phyloP scores from a whole-genome alignment of 2,797 vertebrate species.

The Clarias laeviceps region DNA sequence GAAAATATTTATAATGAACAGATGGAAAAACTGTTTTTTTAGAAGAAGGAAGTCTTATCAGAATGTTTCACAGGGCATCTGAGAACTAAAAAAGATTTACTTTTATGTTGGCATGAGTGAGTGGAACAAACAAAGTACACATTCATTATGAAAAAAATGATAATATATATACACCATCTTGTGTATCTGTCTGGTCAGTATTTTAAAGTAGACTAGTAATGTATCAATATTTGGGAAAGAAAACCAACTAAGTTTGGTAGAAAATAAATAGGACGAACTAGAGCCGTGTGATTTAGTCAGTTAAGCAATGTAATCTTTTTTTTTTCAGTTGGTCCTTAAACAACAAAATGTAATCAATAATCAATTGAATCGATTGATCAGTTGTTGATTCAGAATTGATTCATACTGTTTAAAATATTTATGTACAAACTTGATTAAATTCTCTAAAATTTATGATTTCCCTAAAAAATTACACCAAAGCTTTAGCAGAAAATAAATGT shows the following conservation, averaged over 20 bases:
- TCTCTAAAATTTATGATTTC: too few relatives aligned
- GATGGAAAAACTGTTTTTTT: not conserved
- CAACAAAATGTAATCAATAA: too few relatives aligned
- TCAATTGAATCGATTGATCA: too few relatives aligned
- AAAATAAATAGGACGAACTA: not conserved
- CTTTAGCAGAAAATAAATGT: too few relatives aligned
- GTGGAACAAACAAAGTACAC: not conserved
- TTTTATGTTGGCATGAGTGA: not conserved
- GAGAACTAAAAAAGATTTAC: not conserved
- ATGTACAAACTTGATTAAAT: too few relatives aligned
- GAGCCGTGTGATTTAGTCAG: too few relatives aligned
- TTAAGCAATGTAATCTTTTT: too few relatives aligned
- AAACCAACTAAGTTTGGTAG: not conserved
- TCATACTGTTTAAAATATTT: too few relatives aligned
- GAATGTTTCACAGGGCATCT: not conserved
- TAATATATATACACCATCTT: not conserved
- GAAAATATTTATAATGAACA: slow-evolving; percentile 10
- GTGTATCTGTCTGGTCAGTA: not conserved
- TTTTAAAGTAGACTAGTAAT: not conserved
- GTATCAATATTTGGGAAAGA: too few relatives aligned
- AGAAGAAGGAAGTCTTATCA: not conserved
- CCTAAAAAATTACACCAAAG: too few relatives aligned
- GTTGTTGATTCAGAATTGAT: too few relatives aligned
- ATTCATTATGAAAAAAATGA: not conserved
- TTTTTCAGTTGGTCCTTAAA: too few relatives aligned